A percentile compares a stretch with the other conserved stretches of the same genome.
phyloP scores from a whole-genome alignment of 2,888 invertebrate species.

The Mesorhabditis belari region DNA sequence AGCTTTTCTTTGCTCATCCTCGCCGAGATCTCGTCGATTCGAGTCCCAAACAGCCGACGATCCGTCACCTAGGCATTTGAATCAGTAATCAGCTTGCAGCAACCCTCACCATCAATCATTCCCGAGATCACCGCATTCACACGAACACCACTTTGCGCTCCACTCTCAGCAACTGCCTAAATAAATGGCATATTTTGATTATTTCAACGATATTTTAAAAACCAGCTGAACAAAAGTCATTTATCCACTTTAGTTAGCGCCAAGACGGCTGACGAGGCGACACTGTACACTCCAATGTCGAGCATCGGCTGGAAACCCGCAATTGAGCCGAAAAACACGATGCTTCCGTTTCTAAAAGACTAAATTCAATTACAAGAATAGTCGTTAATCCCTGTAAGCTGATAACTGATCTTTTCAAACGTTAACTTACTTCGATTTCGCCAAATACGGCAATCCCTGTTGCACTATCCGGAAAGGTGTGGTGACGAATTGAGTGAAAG shows the following conservation, averaged over 20 bases:
- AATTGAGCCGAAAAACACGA: constrained; percentile 20
- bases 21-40: too few species aligned
- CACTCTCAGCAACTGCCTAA: background rate
- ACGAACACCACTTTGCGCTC: background rate
- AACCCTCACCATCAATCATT: constrained; percentile 1
- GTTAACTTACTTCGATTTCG: constrained; percentile 27
- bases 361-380: background rate
- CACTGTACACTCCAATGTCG: constrained; percentile 40
- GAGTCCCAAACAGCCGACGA: constrained; percentile 35
- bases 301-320: constrained; percentile 36
- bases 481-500: constrained; percentile 23
- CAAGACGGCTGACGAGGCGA: constrained; percentile 34
- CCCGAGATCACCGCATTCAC: constrained; percentile 2
- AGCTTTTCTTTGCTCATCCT: too few species aligned
- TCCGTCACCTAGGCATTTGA: constrained; percentile 22
- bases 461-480: constrained; percentile 34
- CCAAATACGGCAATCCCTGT: constrained; percentile 24
- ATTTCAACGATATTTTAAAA: too few species aligned
- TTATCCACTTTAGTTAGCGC: constrained; percentile 20
- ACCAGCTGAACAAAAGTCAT: background rate
- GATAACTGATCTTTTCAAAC: background rate
- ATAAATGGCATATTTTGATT: too few species aligned
- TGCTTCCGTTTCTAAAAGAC: constrained; percentile 21
- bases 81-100: background rate
- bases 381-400: background rate